Percentiles rank a stretch among this genome's conserved stretches.
phyloP scores from a whole-genome alignment of 2,113 vertebrate species.

The cat (Felis catus) region DNA sequence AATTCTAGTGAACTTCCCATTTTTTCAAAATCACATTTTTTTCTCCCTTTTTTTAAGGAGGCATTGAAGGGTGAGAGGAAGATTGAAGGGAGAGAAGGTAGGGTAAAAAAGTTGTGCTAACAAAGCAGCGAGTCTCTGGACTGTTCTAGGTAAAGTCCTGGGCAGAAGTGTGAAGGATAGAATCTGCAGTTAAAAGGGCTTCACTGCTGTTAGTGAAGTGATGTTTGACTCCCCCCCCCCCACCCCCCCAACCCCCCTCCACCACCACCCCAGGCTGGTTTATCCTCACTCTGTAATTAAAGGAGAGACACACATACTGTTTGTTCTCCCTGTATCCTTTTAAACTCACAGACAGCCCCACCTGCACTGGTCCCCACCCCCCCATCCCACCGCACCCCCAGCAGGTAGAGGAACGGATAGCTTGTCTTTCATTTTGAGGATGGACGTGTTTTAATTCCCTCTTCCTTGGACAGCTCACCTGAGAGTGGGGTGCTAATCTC shows the following conservation, averaged over 20 bases:
- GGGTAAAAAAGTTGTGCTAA: background rate
- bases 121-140: background rate
- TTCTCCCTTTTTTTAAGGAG: background rate
- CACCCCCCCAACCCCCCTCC: background rate
- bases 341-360: constrained; percentile 23
- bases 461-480: background rate
- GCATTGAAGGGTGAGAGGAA: background rate
- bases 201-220: constrained; percentile 46
- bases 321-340: background rate
- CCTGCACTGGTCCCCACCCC: background rate
- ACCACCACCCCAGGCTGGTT: background rate
- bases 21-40: constrained; percentile 34
- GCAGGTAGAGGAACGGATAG: background rate
- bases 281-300: constrained; percentile 50
- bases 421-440: background rate
- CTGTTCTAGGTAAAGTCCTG: background rate
- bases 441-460: background rate
- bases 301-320: constrained; percentile 41
- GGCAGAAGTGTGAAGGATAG: background rate
- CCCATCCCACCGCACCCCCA: background rate
- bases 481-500: background rate
- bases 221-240: background rate
- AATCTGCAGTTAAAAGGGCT: constrained; percentile 23
- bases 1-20: constrained; percentile 37
- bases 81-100: background rate